Base-by-base conservation (phyloP, 2,888 invertebrate genomes). In the Tetropium fuscum region DNA sequence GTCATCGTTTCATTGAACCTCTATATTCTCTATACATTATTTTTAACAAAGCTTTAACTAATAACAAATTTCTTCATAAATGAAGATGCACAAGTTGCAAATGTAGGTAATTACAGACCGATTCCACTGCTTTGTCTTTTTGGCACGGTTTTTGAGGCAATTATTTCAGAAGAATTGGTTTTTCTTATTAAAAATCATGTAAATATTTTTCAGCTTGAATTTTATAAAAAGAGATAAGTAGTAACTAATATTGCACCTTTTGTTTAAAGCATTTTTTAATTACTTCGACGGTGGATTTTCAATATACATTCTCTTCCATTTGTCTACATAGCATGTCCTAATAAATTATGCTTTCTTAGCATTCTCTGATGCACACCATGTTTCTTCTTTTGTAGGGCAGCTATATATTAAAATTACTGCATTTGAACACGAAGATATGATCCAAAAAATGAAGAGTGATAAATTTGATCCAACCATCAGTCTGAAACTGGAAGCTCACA, bases 351-450 rank as follows among this genome's bases (percentile, higher is more conserved):
- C 27, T 27, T 3, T 5, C 5, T 8, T 27, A n/a, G 8, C 10
- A 27, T 27, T 27, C 27, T 27, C 5, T 3, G 10, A n/a, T n/a
- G n/a, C n/a, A n/a, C n/a, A n/a, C n/a, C 40, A 20, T 69, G 13
- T 45, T 53, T 40, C 2, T 13, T 64, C 66, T 60, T 61, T 83
- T 84, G 58, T 80, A 88, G 88, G 88, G 25, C 89, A 88, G 51
- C 84, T 93, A 72, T 93, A 93, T 77, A 85, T 93, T 63, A 93
- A 93, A 81, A 90, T 92, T 58, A 88, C 89, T 0, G 87, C 91
- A 60, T 86, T 89, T 63, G 91, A 92, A 75, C 71, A 70, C 56
- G 87, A 87, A 59, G 88, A 87, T 67, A 71, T 77, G 10, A 74
- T 81, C n/a, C 78, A 78, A 27, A 81, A 80, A 68, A 81, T 92